These are phyloP conservation scores for Pseudomyrmex dendroicus DNA, from an alignment of 1,140 invertebrate genomes.

Conservation along the genomic window DNA sequence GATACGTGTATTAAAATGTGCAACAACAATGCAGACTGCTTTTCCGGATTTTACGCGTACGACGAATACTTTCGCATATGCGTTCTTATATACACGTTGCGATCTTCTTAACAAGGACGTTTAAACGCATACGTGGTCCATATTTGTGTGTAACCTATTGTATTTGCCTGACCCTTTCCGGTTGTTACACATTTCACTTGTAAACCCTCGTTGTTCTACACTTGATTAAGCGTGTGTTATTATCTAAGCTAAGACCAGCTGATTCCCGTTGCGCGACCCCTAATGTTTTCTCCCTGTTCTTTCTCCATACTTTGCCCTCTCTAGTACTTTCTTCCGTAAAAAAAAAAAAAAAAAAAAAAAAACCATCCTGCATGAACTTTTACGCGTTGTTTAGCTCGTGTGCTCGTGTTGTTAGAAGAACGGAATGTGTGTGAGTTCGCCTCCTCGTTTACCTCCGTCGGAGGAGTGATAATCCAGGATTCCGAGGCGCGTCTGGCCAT, in stretches of 20 bases:
- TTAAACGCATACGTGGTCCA: constrained; percentile 2
- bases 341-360: neutral
- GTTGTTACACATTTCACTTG: constrained; percentile 22
- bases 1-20: neutral
- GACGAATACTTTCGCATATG: neutral
- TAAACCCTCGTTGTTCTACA: neutral
- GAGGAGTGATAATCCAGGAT: constrained; percentile 94
- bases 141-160: constrained; percentile 26
- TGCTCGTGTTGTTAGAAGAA: neutral
- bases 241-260: neutral
- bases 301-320: neutral
- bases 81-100: neutral
- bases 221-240: constrained; percentile 15
- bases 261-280: neutral
- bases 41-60: neutral
- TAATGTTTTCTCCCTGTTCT: neutral
- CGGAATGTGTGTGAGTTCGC: neutral
- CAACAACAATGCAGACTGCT: neutral
- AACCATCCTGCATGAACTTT: neutral
- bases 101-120: constrained; percentile 8
- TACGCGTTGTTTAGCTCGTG: neutral
- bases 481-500: constrained; percentile 93
- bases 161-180: neutral
- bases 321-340: neutral
- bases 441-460: constrained; percentile 89